phyloP scores from a whole-genome alignment of 2,888 invertebrate genomes.

The Empis livida region DNA sequence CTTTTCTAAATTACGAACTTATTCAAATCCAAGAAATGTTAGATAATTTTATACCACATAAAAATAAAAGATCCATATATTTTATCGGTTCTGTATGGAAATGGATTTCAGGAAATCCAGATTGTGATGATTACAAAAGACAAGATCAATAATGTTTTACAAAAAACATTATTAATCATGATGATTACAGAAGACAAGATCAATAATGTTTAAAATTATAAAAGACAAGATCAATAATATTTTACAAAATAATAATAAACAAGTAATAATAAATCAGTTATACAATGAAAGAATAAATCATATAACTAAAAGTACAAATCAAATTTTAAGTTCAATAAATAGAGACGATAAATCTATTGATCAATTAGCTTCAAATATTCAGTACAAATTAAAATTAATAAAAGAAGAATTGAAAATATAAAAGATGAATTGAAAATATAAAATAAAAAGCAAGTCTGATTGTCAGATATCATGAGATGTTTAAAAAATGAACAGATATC shows the following conservation, averaged over 20 bases:
- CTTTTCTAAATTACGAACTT: background rate
- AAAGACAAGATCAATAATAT: slow-evolving; percentile 10
- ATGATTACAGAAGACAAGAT: too few species aligned
- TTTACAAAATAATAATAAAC: slow-evolving; percentile 10
- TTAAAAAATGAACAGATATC: slow-evolving; percentile 7
- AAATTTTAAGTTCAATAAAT: slow-evolving; percentile 5
- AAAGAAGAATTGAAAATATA: slow-evolving; percentile 11
- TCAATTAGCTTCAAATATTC: slow-evolving; percentile 5
- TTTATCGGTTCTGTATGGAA: slow-evolving; percentile 11
- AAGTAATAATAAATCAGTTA: slow-evolving; percentile 10
- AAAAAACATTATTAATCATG: slow-evolving; percentile 9
- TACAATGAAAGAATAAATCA: slow-evolving; percentile 8
- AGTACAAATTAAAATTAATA: slow-evolving; percentile 10
- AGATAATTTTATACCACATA: background rate
- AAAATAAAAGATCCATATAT: slow-evolving; percentile 6
- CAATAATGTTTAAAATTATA: slow-evolving; percentile 6
- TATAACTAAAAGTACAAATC: slow-evolving; percentile 7
- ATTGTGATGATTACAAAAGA: slow-evolving; percentile 5
- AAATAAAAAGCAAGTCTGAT: slow-evolving; percentile 13
- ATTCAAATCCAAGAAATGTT: background rate
- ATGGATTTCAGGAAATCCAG: too few species aligned
- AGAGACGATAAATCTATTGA: slow-evolving; percentile 3
- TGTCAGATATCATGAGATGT: slow-evolving; percentile 13
- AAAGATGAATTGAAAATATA: slow-evolving; percentile 7
- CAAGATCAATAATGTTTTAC: slow-evolving; percentile 10